Percentiles rank a stretch among this genome's conserved stretches.
phyloP scores from a whole-genome alignment of 2,797 vertebrate species.

The Pipistrellus kuhlii region DNA sequence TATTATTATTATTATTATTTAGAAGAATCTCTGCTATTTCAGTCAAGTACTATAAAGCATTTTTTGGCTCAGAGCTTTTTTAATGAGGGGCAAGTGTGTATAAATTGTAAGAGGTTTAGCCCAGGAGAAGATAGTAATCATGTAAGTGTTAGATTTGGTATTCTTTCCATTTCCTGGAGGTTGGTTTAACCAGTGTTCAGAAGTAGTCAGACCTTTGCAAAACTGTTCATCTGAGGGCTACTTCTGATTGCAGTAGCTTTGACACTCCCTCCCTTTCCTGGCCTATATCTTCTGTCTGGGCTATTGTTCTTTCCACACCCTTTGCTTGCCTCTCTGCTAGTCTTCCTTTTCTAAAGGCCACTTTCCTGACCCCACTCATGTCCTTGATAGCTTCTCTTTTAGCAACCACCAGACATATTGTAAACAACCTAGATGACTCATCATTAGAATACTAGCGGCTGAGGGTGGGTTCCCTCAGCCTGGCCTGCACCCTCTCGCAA shows the following conservation, averaged over 20 bases:
- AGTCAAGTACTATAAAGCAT: slow-evolving; percentile 24
- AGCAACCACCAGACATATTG: not conserved
- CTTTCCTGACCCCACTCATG: not conserved
- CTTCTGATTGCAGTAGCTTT: not conserved
- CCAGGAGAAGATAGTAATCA: no score
- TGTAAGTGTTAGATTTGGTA: not conserved
- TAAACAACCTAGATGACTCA: not conserved
- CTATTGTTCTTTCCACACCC: not conserved
- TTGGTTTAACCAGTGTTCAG: not conserved
- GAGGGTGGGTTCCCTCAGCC: no score
- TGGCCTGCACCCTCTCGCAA: no score
- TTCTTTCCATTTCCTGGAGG: not conserved
- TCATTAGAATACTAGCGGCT: not conserved
- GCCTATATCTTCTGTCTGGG: not conserved
- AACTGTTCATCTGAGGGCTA: not conserved
- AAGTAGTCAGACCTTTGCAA: not conserved
- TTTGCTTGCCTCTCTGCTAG: not conserved
- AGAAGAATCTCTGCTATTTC: slow-evolving; percentile 57
- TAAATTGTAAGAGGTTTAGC: slow-evolving; percentile 44
- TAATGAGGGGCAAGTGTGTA: slow-evolving; percentile 54
- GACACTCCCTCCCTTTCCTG: not conserved
- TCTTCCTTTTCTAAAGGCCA: not conserved
- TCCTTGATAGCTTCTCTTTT: not conserved
- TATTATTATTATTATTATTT: not conserved
- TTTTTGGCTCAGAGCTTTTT: slow-evolving; percentile 72